A percentile compares a stretch with the other conserved stretches of the same genome.
Conservation (phyloP, 2,888 invertebrate species). For the Adineta ricciae region DNA sequence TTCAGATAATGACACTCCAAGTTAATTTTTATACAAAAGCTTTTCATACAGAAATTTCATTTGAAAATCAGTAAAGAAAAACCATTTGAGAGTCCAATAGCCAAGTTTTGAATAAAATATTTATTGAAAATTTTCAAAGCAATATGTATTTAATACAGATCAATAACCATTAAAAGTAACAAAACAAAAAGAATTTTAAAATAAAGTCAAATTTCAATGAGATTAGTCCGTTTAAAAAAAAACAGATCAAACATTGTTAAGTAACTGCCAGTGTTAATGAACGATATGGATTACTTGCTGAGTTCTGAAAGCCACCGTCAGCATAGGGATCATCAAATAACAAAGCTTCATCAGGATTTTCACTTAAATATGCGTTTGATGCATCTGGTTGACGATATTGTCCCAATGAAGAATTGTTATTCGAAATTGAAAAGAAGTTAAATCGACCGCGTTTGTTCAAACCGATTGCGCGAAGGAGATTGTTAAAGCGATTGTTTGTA, state of each 20-base stretch:
- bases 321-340: not conserved
- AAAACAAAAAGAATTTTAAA: too few species aligned
- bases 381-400: not conserved
- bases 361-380: not conserved
- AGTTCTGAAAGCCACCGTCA: not conserved
- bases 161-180: too few species aligned
- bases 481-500: not conserved
- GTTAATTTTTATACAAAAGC: not conserved
- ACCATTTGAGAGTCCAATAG: too few species aligned
- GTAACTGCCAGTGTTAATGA: not conserved
- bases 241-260: not conserved
- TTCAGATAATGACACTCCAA: not conserved
- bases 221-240: not conserved
- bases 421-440: not conserved
- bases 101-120: too few species aligned
- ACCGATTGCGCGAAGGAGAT: not conserved
- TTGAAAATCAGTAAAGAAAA: too few species aligned
- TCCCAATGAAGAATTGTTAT: not conserved
- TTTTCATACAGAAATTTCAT: too few species aligned
- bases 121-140: too few species aligned
- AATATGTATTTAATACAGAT: too few species aligned
- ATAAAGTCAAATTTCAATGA: too few species aligned
- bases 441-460: not conserved
- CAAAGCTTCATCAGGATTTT: constrained; percentile 5
- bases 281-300: not conserved